Evolutionary conservation across 2,888 invertebrate species (phyloP).

Genomic region (Caenorhabditis imperialis): DNA sequence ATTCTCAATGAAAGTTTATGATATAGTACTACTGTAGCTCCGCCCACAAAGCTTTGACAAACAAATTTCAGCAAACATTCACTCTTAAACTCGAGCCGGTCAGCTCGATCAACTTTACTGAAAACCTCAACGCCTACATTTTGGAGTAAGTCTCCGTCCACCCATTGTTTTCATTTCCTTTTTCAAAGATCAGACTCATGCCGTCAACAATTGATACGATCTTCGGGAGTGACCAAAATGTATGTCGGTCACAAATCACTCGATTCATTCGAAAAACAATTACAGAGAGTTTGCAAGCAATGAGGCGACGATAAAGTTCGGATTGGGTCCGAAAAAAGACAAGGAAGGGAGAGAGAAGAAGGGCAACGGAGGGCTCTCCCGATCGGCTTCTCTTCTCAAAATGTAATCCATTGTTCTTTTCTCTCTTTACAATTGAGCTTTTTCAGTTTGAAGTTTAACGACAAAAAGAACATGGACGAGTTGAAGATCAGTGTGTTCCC

Average conservation of each 20-base stretch:
- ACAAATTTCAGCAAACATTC: conserved; percentile 51
- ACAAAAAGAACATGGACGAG: conserved; percentile 36
- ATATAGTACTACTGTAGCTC: too few species aligned
- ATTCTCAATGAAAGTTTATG: too few species aligned
- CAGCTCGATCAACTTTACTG: conserved; percentile 16
- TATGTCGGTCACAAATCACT: too few species aligned
- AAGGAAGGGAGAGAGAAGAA: conserved; percentile 10
- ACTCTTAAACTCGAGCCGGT: conserved; percentile 28
- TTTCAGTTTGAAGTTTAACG: conserved; percentile 29
- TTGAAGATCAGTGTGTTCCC: conserved; percentile 31
- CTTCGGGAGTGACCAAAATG: conserved; percentile 26
- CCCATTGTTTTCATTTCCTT: neutral
- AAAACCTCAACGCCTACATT: conserved; percentile 30
- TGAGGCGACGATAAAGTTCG: conserved; percentile 31
- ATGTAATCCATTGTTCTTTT: too few species aligned
- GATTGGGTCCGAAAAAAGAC: conserved; percentile 23
- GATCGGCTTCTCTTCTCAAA: conserved; percentile 42
- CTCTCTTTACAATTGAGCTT: too few species aligned
- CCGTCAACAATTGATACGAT: conserved; percentile 20
- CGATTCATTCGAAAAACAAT: too few species aligned
- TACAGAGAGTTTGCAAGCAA: conserved; percentile 36
- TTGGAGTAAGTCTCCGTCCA: conserved; percentile 26
- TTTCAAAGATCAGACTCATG: conserved; percentile 32
- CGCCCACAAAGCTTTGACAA: too few species aligned
- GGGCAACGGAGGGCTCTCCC: conserved; percentile 2